phyloP scores from a whole-genome alignment of 2,797 vertebrate genomes.

The Clarias laeviceps region DNA sequence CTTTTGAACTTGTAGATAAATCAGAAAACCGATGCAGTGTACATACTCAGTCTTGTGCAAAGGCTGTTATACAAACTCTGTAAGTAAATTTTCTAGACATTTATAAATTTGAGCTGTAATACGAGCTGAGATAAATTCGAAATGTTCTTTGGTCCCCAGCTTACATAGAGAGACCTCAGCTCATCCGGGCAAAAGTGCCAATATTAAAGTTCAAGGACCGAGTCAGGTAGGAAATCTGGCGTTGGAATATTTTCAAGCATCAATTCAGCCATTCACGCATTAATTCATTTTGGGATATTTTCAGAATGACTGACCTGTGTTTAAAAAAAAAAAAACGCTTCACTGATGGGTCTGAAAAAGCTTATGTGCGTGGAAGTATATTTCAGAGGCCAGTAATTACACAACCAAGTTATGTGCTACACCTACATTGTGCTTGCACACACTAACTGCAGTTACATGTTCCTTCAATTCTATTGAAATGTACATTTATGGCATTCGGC shows the following conservation, averaged over 20 bases:
- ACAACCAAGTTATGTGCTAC: neutral
- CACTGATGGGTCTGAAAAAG: neutral
- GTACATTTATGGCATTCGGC: no score
- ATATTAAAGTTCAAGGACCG: conserved; percentile 96
- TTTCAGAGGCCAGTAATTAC: neutral
- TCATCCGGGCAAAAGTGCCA: conserved; percentile 96
- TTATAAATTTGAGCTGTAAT: neutral
- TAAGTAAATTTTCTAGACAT: conserved; percentile 74
- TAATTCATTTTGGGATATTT: neutral
- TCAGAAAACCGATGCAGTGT: conserved; percentile 82
- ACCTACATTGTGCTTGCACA: neutral
- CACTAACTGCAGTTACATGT: neutral
- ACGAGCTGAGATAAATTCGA: neutral
- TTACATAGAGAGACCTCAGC: conserved; percentile 85
- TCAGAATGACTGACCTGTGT: neutral
- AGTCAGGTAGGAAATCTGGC: conserved; percentile 81
- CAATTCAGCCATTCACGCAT: neutral
- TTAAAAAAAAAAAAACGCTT: neutral
- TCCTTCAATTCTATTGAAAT: no score
- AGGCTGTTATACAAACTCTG: conserved; percentile 85
- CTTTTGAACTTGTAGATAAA: conserved; percentile 74
- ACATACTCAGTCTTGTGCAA: conserved; percentile 84
- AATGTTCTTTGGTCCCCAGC: conserved; percentile 61
- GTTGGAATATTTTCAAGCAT: neutral
- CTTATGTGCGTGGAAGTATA: neutral